These are phyloP conservation scores for Nasonia vitripennis DNA, from an alignment of 1,140 invertebrate genomes.

Conservation along the genomic window DNA sequence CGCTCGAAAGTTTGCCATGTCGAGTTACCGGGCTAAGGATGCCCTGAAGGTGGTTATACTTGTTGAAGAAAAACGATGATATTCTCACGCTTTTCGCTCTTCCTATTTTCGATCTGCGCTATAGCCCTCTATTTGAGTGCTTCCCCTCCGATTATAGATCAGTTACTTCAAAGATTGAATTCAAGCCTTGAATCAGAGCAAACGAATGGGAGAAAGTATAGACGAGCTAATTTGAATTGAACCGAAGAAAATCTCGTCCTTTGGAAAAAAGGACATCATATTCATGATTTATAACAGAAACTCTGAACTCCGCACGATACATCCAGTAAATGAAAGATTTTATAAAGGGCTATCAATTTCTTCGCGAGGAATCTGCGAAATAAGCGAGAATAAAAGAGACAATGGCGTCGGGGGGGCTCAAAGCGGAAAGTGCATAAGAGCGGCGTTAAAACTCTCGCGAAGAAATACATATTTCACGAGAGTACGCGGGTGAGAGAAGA, in stretches of 20 bases:
- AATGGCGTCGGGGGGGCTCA: neutral
- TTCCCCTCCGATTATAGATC: no score
- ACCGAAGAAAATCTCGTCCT: no score
- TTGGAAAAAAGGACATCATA: no score
- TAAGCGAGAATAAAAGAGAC: neutral
- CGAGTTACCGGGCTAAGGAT: neutral
- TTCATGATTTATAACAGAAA: no score
- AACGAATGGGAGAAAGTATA: no score
- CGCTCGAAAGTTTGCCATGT: slow-evolving; percentile 3
- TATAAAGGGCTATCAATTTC: neutral
- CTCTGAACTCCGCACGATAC: neutral
- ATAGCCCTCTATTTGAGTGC: no score
- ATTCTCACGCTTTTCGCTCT: neutral
- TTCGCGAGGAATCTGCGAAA: neutral
- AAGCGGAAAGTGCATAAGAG: neutral
- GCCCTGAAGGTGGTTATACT: neutral
- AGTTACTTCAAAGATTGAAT: no score
- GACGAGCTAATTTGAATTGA: no score
- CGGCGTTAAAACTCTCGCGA: neutral
- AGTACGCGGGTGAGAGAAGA: neutral
- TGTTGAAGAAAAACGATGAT: slow-evolving; percentile 11
- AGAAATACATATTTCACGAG: slow-evolving; percentile 11
- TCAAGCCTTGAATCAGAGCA: no score
- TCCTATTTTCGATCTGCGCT: neutral
- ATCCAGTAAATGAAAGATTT: neutral